Evolutionary conservation across 2,888 invertebrate species (phyloP), one percentile per base, ranked within the genome.

Genomic region (Drosophila meridionalis): DNA sequence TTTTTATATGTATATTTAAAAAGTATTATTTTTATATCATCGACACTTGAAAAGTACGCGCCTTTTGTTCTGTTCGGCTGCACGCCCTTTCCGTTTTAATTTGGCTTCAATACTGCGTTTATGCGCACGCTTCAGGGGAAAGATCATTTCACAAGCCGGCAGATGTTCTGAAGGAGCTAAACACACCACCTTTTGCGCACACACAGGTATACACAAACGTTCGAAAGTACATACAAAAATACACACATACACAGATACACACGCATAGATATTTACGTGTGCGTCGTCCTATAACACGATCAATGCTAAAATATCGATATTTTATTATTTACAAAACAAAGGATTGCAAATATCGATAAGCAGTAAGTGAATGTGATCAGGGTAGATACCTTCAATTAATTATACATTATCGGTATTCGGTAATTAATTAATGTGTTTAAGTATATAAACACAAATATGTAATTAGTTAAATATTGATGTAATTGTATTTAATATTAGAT

Each of bases 61-160:
- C 50, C 56, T 63, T 67, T 64, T 50, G 60, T 67, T 34, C 50
- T 20, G 50, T 3, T 14, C 42, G 58, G 56, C 50, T 53, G 48
- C 62, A 61, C 66, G 58, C 61, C 57, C 52, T 47, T 78, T 67
- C 69, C 76, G 80, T 38, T 76, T 67, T 64, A 67, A 64, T 64
- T 75, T 76, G 76, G 63, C 71, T 78, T 76, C 69, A 43, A 57
- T 61, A 57, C 62, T 66, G 47, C 67, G 59, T 14, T 63, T 60
- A 55, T 60, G 55, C 60, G 61, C 63, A 60, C 63, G 60, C 48
- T 64, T 67, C 62, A 60, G 71, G 53, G 66, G 80, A 63, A 67
- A 63, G 71, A 60, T 71, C 80, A 78, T 78, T 80, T 76, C 67
- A 71, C 66, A 80, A 80, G 72, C 77, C 77, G 77, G 77, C 77